Percentiles rank a stretch among this genome's conserved stretches.
phyloP scores from a whole-genome alignment of 37 sponge, comb jelly and placozoan genomes.

The Chondrosia reniformis region DNA sequence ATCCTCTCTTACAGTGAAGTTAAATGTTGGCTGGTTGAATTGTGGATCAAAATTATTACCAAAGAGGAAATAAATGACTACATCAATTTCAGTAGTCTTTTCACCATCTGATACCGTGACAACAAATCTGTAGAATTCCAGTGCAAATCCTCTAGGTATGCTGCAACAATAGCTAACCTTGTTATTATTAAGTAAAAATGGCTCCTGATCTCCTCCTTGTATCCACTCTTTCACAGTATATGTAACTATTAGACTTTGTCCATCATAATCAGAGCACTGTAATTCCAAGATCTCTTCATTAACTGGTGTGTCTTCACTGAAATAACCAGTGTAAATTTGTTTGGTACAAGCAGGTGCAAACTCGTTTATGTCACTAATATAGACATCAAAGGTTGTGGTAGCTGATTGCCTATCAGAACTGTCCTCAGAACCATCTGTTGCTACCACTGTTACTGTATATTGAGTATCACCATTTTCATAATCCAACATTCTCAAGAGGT shows the following conservation, averaged over 20 bases:
- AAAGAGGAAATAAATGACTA: slow-evolving; percentile 39
- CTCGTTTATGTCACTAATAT: slow-evolving; percentile 55
- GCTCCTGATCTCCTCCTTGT: not conserved
- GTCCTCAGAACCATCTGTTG: slow-evolving; percentile 55
- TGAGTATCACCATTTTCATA: not conserved
- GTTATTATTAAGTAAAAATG: not conserved
- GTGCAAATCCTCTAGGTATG: not conserved
- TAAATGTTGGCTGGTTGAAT: slow-evolving; percentile 31
- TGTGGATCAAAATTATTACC: slow-evolving; percentile 35
- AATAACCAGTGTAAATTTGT: slow-evolving; percentile 40
- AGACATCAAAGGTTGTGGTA: slow-evolving; percentile 37
- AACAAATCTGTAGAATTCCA: slow-evolving; percentile 28
- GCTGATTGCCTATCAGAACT: slow-evolving; percentile 30
- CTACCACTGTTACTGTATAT: slow-evolving; percentile 38
- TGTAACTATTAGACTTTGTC: slow-evolving; percentile 13
- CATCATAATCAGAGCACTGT: slow-evolving; percentile 46
- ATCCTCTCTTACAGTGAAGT: slow-evolving; percentile 27
- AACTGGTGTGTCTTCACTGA: not conserved
- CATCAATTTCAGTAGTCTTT: slow-evolving; percentile 11
- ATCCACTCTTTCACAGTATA: too few relatives aligned
- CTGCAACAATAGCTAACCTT: not conserved
- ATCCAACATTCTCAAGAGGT: slow-evolving; percentile 1
- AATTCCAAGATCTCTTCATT: slow-evolving; percentile 31
- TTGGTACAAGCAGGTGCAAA: slow-evolving; percentile 39
- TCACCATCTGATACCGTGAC: slow-evolving; percentile 46